These are phyloP conservation scores for Periplaneta americana DNA, from an alignment of 1,140 invertebrate species.

Conservation along the genomic window DNA sequence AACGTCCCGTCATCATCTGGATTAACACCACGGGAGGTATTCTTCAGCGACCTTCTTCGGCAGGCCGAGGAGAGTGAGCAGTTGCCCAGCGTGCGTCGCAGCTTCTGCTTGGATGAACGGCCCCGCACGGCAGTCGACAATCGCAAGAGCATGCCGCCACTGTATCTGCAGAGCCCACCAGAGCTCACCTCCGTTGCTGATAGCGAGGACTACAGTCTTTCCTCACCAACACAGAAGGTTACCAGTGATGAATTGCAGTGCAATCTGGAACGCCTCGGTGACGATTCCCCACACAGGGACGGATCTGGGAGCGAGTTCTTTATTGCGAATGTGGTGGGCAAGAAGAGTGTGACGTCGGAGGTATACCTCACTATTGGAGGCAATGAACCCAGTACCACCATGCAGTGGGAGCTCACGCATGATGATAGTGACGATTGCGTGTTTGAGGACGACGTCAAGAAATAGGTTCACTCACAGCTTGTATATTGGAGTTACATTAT, in stretches of 20 bases:
- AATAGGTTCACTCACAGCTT: no score
- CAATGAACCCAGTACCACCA: background rate
- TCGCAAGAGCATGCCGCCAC: background rate
- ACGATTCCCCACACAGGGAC: no score
- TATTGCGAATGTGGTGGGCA: slow-evolving; percentile 27
- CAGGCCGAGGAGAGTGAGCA: slow-evolving; percentile 24
- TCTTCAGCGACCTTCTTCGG: slow-evolving; percentile 37
- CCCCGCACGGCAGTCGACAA: background rate
- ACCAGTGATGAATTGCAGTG: background rate
- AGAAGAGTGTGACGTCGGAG: slow-evolving; percentile 2
- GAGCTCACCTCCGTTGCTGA: background rate
- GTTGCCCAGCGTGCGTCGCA: background rate
- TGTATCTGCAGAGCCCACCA: background rate
- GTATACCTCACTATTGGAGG: background rate
- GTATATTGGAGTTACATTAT: no score
- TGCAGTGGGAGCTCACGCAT: background rate
- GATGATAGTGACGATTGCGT: background rate
- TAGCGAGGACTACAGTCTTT: background rate
- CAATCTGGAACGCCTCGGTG: background rate
- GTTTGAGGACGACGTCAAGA: background rate
- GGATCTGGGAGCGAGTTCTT: slow-evolving; percentile 24
- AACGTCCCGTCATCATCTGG: slow-evolving; percentile 4
- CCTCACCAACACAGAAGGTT: background rate
- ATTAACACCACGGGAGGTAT: slow-evolving; percentile 34
- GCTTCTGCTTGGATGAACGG: background rate